Evolutionary conservation across 1,140 invertebrate species (phyloP).

Genomic region (Drosophila obscura): DNA sequence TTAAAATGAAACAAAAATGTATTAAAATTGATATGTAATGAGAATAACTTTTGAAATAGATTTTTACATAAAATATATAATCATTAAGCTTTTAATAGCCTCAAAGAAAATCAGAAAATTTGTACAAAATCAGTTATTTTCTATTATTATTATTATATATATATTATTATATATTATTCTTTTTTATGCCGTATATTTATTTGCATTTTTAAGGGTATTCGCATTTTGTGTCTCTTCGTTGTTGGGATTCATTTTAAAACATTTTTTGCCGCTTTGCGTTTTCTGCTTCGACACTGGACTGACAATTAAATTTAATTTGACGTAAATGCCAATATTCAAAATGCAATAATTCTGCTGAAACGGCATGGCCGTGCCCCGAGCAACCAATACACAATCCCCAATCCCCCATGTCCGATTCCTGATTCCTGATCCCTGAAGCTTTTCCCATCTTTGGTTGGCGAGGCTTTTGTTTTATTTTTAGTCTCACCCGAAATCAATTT

Average conservation of each 20-base stretch:
- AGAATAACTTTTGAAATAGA: too few species aligned
- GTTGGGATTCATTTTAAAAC: background rate
- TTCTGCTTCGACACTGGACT: slow-evolving; percentile 5
- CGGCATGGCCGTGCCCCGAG: slow-evolving; percentile 13
- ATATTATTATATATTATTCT: too few species aligned
- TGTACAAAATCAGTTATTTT: too few species aligned
- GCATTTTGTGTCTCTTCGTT: fast-evolving
- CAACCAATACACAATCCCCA: slow-evolving; percentile 16
- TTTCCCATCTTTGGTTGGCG: slow-evolving; percentile 5
- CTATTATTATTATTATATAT: too few species aligned
- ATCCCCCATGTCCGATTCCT: slow-evolving; percentile 4
- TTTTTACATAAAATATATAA: too few species aligned
- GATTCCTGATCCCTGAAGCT: slow-evolving; percentile 25
- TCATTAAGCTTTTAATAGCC: too few species aligned
- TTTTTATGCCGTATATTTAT: too few species aligned
- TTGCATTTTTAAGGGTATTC: too few species aligned
- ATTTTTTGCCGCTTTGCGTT: slow-evolving; percentile 10
- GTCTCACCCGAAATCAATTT: slow-evolving; percentile 61
- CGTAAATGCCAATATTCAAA: slow-evolving; percentile 74
- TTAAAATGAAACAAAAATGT: too few species aligned
- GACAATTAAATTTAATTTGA: slow-evolving; percentile 82
- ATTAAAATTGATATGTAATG: too few species aligned
- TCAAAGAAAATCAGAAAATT: too few species aligned
- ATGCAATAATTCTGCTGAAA: slow-evolving; percentile 73
- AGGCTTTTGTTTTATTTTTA: slow-evolving; percentile 51